Evolutionary conservation across 2,888 invertebrate genomes (phyloP), one percentile per base, ranked within the genome.

Genomic region (Cataglyphis cursor): DNA sequence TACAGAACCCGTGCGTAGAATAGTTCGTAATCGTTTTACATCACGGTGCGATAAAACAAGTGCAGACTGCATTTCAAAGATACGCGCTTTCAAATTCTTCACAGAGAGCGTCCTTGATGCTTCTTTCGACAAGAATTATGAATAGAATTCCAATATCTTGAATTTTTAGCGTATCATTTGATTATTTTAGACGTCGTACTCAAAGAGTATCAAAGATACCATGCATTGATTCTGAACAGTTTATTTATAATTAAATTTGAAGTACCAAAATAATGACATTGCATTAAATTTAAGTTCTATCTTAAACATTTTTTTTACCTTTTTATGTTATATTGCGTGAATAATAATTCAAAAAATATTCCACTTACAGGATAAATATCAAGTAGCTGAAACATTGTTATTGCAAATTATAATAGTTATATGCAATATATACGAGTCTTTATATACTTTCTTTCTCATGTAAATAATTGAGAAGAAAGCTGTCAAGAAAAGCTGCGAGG

Each of bases 31-130:
- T 44, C 15, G 24, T 24, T 70, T 68, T 41, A 64, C 66, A 28
- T 66, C 12, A 38, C 8, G 28, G n/a, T 6, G 24, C n/a, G 65
- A 54, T 74, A 57, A 57, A 28, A 3, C 15, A 54, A 65, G 65
- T 18, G 12, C 28, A 61, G 72, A 85, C 38, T 88, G 85, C 85
- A 89, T 82, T 90, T 54, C 61, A 72, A 62, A 80, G 31, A 2
- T 9, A 15, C 10, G 9, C 51, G 18, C 35, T 15, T 57, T 9
- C n/a, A 65, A 64, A 65, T 35, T 75, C 10, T 74, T 61, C 15
- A 8, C 15, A 5, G 5, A 24, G 18, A 41, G 1, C 1, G 21
- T 48, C 21, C 8, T 44, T 62, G n/a, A 62, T 21, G 18, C 0
- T 41, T 44, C 6, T 31, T 44, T 62, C 2, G 9, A 74, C 24